Evolutionary conservation across 2,113 vertebrate species (phyloP).

Genomic region (Procavia capensis): DNA sequence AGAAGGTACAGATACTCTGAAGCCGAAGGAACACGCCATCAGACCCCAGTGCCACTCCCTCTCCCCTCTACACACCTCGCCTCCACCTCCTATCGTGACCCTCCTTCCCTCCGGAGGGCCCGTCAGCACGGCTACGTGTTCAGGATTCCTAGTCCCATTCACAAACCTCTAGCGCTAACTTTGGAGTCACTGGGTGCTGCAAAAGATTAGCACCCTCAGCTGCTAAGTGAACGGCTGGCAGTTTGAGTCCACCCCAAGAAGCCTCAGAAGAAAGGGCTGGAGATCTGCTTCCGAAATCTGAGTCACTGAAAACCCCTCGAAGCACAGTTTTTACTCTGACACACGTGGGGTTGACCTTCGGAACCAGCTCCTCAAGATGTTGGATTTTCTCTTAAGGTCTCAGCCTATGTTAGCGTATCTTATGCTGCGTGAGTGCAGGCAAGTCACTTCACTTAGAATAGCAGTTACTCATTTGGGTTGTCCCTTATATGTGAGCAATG

Average conservation of each 20-base stretch:
- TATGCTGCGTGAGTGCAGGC: not conserved
- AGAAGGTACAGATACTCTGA: not conserved
- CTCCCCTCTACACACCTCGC: rapidly evolving
- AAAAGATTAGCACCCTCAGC: not conserved
- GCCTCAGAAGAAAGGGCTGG: too few relatives aligned
- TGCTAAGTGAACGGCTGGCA: too few relatives aligned
- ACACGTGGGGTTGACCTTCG: too few relatives aligned
- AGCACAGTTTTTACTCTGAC: too few relatives aligned
- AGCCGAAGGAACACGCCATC: not conserved
- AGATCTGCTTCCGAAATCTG: too few relatives aligned
- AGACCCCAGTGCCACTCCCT: rapidly evolving
- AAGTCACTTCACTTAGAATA: not conserved
- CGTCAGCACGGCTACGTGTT: not conserved
- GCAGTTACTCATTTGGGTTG: not conserved
- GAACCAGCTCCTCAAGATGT: rapidly evolving
- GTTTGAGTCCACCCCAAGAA: too few relatives aligned
- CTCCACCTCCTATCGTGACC: not conserved
- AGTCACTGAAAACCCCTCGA: too few relatives aligned
- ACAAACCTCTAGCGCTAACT: not conserved
- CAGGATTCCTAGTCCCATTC: not conserved
- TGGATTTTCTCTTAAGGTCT: not conserved
- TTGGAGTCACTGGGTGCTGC: not conserved
- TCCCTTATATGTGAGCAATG: not conserved
- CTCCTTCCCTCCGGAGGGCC: not conserved
- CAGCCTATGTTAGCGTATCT: not conserved